A percentile compares a stretch with the other conserved stretches of the same genome.
Conservation (phyloP, 1,140 invertebrate species). For the Drosophila cardini region DNA sequence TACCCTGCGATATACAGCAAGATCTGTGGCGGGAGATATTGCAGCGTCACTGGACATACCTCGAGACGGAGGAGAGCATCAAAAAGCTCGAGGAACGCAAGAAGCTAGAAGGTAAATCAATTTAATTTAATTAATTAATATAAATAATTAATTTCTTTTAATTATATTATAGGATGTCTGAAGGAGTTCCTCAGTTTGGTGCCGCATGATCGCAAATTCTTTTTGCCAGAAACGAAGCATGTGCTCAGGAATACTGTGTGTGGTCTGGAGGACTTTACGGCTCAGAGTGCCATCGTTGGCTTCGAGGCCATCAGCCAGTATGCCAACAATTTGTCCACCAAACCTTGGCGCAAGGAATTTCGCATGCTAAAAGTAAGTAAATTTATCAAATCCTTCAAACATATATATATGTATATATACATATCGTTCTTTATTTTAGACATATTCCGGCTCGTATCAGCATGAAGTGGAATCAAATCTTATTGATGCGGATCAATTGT, state of each 20-base stretch:
- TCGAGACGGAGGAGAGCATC: constrained; percentile 91
- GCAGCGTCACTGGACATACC: constrained; percentile 89
- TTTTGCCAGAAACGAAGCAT: constrained; percentile 89
- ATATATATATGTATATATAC: no score
- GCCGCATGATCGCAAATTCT: constrained; percentile 92
- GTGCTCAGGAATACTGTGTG: constrained; percentile 90
- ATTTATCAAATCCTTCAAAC: background rate
- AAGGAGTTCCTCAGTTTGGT: constrained; percentile 91
- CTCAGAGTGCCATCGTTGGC: constrained; percentile 91
- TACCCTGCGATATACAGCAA: constrained; percentile 70
- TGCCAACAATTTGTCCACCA: constrained; percentile 92
- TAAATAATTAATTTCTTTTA: background rate
- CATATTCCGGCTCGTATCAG: constrained; percentile 94
- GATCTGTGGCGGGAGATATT: constrained; percentile 89
- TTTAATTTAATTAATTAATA: background rate
- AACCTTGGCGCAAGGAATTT: constrained; percentile 95
- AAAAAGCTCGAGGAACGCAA: constrained; percentile 89
- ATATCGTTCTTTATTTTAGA: constrained; percentile 85
- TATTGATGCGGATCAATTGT: constrained; percentile 89
- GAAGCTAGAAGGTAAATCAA: constrained; percentile 89
- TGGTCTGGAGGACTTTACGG: constrained; percentile 90
- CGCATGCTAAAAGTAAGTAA: constrained; percentile 89
- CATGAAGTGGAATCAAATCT: constrained; percentile 93
- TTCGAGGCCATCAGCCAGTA: constrained; percentile 94
- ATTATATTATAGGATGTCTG: constrained; percentile 87